phyloP scores from a whole-genome alignment of 2,797 vertebrate genomes.

The Phylloscopus collybita region DNA sequence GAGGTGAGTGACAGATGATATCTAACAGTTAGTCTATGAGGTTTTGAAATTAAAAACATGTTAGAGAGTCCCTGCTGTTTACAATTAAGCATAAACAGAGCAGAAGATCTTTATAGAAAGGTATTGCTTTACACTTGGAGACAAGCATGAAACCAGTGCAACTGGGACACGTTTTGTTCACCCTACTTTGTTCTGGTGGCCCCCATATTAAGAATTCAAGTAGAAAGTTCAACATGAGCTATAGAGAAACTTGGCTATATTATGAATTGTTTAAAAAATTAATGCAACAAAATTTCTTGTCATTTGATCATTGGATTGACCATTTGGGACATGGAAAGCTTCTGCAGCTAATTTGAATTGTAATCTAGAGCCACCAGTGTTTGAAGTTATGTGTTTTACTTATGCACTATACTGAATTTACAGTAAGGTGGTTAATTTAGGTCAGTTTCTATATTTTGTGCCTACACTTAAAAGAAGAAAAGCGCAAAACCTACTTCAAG shows the following conservation, averaged over 20 bases:
- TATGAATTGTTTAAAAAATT: neutral
- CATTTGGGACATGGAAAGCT: neutral
- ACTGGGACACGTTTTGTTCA: neutral
- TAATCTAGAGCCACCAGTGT: neutral
- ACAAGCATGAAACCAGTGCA: neutral
- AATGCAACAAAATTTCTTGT: neutral
- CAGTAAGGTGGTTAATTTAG: neutral
- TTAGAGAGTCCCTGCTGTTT: slow-evolving; percentile 16
- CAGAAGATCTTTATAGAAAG: neutral
- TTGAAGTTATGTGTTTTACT: neutral
- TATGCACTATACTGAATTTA: neutral
- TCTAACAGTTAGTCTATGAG: slow-evolving; percentile 51
- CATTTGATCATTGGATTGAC: neutral
- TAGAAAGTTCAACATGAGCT: neutral
- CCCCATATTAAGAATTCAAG: neutral
- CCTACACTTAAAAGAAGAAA: neutral
- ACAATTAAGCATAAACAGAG: neutral
- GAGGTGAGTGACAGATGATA: slow-evolving; percentile 86
- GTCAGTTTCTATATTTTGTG: neutral
- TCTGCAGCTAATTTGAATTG: neutral
- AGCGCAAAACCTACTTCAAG: neutral
- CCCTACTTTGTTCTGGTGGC: neutral
- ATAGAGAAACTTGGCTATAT: neutral
- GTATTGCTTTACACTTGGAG: neutral
- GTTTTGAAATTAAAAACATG: slow-evolving; percentile 49